Base-by-base conservation (phyloP, 2,888 invertebrate species). In the Venusia cambrica region DNA sequence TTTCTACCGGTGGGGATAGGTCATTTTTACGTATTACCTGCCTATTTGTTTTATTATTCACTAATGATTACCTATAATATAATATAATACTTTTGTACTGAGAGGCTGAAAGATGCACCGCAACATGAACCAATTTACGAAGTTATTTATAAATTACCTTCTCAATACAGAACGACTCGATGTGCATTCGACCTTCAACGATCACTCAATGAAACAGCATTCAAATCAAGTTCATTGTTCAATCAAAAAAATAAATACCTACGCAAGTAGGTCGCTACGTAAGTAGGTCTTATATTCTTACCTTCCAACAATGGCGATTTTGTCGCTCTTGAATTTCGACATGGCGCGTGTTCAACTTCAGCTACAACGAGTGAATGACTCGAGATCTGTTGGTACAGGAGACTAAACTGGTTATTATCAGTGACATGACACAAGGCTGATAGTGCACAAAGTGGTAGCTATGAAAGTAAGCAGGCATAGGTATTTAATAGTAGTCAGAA, bases 231-330 rank as follows among this genome's bases (percentile, higher is more conserved):
- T 19, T 33, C 28, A 36, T 26, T 35, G 14, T 10, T 7, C 20
- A 11, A 5, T 21, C 32, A 31, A 15, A 15, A 39, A 26, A 4
- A 13, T 5, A 19, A 0, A 1, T n/a, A n/a, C n/a, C n/a, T n/a
- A n/a, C n/a, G n/a, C n/a, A n/a, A n/a, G n/a, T n/a, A n/a, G n/a
- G n/a, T n/a, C n/a, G n/a, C n/a, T n/a, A n/a, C n/a, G n/a, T n/a
- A n/a, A n/a, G n/a, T n/a, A n/a, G n/a, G n/a, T n/a, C n/a, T n/a
- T n/a, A n/a, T n/a, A 19, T 15, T 41, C 67, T 77, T 78, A 93
- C 94, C 94, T 94, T 66, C 94, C 94, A 45, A 94, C 88, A 48
- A 94, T 93, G 47, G 92, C 93, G 51, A 94, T 90, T 80, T 92
- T 93, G 75, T 91, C 91, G 33, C 77, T 87, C 67, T 89, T 90